Evolutionary conservation across 2,888 invertebrate species (phyloP).

Genomic region (Xanthia togata): DNA sequence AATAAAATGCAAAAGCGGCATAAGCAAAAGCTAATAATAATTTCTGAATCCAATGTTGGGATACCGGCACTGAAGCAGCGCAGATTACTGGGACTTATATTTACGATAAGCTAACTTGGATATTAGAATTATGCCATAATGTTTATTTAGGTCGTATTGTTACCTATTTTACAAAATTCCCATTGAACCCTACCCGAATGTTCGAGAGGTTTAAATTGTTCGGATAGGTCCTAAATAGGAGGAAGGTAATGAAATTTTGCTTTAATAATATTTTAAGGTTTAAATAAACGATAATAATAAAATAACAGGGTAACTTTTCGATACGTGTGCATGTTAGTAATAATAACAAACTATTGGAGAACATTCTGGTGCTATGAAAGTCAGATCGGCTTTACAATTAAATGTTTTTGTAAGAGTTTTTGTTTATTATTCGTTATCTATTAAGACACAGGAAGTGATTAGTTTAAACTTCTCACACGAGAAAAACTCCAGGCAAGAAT

Average conservation of each 20-base stretch:
- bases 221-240: slow-evolving; percentile 28
- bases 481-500: slow-evolving; percentile 5
- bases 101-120: slow-evolving; percentile 63
- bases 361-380: slow-evolving; percentile 2
- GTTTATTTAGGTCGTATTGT: slow-evolving; percentile 65
- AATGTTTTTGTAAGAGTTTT: neutral
- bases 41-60: slow-evolving; percentile 55
- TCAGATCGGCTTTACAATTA: neutral
- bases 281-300: slow-evolving; percentile 48
- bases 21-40: slow-evolving; percentile 57
- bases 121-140: slow-evolving; percentile 63
- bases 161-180: slow-evolving; percentile 61
- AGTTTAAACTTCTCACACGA: slow-evolving; percentile 3
- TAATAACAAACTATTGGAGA: slow-evolving; percentile 8
- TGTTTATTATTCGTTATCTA: neutral
- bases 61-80: slow-evolving; percentile 56
- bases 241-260: slow-evolving; percentile 45
- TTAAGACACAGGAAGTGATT: neutral
- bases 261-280: slow-evolving; percentile 44
- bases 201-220: slow-evolving; percentile 51
- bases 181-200: slow-evolving; percentile 47
- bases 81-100: slow-evolving; percentile 64
- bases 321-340: slow-evolving; percentile 16
- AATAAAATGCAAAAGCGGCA: slow-evolving; percentile 48
- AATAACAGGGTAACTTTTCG: slow-evolving; percentile 26